Conservation (phyloP, 1,140 invertebrate genomes). For the Drosophila baimaii region DNA sequence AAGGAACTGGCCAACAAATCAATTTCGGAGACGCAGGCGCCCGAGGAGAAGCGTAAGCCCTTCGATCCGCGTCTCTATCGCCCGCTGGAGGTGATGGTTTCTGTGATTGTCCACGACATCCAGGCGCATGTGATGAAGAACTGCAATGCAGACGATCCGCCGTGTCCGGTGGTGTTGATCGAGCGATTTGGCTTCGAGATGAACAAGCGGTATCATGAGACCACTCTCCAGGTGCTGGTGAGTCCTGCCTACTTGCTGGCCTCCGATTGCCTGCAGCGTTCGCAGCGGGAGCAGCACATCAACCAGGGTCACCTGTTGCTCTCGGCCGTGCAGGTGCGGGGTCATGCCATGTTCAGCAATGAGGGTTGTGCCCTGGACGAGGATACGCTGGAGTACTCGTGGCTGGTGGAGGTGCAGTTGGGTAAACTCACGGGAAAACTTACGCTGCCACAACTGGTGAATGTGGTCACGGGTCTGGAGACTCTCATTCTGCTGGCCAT, state of each 20-base stretch:
- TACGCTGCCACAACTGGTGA: constrained; percentile 92
- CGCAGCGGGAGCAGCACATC: constrained; percentile 90
- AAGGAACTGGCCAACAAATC: constrained; percentile 85
- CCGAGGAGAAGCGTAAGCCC: constrained; percentile 85
- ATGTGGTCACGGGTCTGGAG: constrained; percentile 94
- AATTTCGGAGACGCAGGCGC: constrained; percentile 86
- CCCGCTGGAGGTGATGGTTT: constrained; percentile 95
- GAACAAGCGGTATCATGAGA: constrained; percentile 96
- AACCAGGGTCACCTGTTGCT: constrained; percentile 95
- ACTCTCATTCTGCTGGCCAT: constrained; percentile 93
- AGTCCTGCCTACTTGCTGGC: constrained; percentile 95
- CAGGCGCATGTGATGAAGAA: constrained; percentile 96
- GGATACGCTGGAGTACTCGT: constrained; percentile 98
- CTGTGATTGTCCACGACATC: constrained; percentile 97
- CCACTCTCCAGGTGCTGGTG: constrained; percentile 94
- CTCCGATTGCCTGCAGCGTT: constrained; percentile 88
- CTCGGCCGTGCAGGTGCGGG: constrained; percentile 94
- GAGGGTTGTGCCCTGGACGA: constrained; percentile 94
- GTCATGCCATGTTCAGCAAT: constrained; percentile 98
- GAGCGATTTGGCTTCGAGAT: constrained; percentile 98
- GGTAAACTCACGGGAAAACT: constrained; percentile 92
- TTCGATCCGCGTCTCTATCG: constrained; percentile 95
- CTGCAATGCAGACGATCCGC: constrained; percentile 93
- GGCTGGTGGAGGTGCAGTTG: constrained; percentile 93
- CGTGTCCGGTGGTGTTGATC: constrained; percentile 95